phyloP scores from a whole-genome alignment of 2,113 vertebrate species.

The Camelus dromedarius region DNA sequence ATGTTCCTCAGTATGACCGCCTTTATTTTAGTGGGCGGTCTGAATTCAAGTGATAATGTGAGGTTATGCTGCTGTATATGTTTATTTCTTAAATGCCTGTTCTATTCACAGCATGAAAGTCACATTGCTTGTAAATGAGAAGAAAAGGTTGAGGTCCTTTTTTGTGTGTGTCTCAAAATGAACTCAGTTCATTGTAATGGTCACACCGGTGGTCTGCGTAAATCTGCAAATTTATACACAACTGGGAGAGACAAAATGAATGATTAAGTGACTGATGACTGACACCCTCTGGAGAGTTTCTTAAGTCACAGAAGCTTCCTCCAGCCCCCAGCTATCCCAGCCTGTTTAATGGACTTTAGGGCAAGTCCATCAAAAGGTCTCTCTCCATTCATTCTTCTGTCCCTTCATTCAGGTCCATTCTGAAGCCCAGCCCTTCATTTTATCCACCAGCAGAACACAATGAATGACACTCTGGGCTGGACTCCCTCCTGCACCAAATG shows the following conservation, averaged over 20 bases:
- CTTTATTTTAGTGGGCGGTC: not conserved
- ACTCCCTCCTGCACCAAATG: not conserved
- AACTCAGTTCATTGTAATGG: slow-evolving; percentile 61
- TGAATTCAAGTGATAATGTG: slow-evolving; percentile 3
- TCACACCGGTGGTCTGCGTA: slow-evolving; percentile 54
- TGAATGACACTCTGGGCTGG: slow-evolving; percentile 10
- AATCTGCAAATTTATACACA: slow-evolving; percentile 23
- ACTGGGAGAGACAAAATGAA: slow-evolving; percentile 47
- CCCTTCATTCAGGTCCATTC: slow-evolving; percentile 82
- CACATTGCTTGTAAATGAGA: slow-evolving; percentile 42
- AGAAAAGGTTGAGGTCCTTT: not conserved
- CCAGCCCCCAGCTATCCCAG: not conserved
- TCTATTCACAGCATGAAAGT: slow-evolving; percentile 30
- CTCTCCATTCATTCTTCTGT: slow-evolving; percentile 82
- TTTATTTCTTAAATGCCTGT: slow-evolving; percentile 31
- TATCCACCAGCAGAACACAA: slow-evolving; percentile 66
- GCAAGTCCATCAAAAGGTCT: slow-evolving; percentile 77
- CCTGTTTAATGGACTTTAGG: slow-evolving; percentile 68
- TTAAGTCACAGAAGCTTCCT: slow-evolving; percentile 31
- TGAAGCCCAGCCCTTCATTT: slow-evolving; percentile 69
- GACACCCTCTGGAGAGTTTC: slow-evolving; percentile 64
- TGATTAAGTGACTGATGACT: slow-evolving; percentile 35
- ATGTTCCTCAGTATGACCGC: not conserved
- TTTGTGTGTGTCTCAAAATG: slow-evolving; percentile 45
- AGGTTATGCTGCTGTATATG: not conserved